Evolutionary conservation across 23 tunicate species (phyloP), one percentile per base, ranked within the genome.

Genomic region (Phallusia fumigata): DNA sequence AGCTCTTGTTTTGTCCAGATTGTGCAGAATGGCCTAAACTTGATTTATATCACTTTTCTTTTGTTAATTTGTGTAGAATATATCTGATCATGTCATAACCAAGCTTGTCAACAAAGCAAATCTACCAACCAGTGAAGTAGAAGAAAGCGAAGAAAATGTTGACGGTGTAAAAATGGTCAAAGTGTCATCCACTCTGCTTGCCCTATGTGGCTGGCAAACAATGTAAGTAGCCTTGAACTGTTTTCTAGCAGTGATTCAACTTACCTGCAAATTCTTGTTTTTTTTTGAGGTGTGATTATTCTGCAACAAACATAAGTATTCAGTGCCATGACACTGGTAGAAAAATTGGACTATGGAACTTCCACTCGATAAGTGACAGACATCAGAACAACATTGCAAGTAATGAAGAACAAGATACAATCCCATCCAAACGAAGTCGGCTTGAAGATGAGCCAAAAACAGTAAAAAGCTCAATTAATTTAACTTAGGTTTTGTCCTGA

Each of bases 201-300:
- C 97, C 5, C 58, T 92, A 64, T 92, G 97, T 74, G 97, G 97
- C 21, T 92, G 97, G 97, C 86, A 87, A 44, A 79, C 80, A 26
- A 85, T 47, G 87, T 84, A 77, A 51, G 81, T 21, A 34, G 10
- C 5, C 18, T 65, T 81, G 5, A 58, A 58, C 16, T 6, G 3
- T 13, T 58, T 21, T 58, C 10, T 40, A 40, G 10, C 10, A 40
- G 10, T 40, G 5, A 5, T 40, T 40, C 10, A 40, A 10, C 5
- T 40, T 40, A 40, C 47, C 47, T 40, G 26, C 64, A 18, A 31
- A 16, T 36, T 18, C 24, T 0, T 26, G 5, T 26, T 5, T 33
- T 69, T 34, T 69, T 65, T 31, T 36, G 45, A 79, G 84, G 22
- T 76, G 64, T 0, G 44, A 72, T 18, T 80, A 74, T 19, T 74